Percentiles rank a stretch among this genome's conserved stretches.
phyloP scores from a whole-genome alignment of 2,113 vertebrate genomes.

The Nycticorax nycticorax region DNA sequence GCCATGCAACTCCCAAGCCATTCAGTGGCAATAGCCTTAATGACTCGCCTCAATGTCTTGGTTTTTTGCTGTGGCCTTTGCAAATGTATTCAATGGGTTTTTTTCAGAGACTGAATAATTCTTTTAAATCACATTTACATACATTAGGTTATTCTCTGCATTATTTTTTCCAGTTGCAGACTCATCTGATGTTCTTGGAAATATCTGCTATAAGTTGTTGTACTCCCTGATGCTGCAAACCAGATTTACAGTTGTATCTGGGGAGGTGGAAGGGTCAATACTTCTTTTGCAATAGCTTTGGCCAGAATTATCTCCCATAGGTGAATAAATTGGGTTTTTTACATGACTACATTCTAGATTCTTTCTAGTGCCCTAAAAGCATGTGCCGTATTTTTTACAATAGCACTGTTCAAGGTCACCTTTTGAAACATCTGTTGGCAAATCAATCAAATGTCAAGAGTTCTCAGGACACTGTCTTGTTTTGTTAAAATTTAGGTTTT shows the following conservation, averaged over 20 bases:
- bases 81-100: neutral
- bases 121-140: neutral
- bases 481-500: neutral
- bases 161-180: neutral
- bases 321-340: rapidly evolving
- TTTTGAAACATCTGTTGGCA: neutral
- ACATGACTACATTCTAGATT: neutral
- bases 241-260: neutral
- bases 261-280: neutral
- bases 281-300: neutral
- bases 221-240: neutral
- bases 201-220: neutral
- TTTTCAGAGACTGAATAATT: neutral
- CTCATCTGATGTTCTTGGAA: neutral
- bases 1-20: neutral
- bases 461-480: neutral
- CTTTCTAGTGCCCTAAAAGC: neutral
- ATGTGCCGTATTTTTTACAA: neutral
- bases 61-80: neutral
- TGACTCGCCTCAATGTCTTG: neutral
- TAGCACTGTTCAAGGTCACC: neutral
- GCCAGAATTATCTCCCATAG: neutral
- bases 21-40: neutral
- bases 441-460: neutral
- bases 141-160: neutral